Evolutionary conservation across 2,888 invertebrate species (phyloP), one percentile per base, ranked within the genome.

Genomic region (Isoperla grammatica): DNA sequence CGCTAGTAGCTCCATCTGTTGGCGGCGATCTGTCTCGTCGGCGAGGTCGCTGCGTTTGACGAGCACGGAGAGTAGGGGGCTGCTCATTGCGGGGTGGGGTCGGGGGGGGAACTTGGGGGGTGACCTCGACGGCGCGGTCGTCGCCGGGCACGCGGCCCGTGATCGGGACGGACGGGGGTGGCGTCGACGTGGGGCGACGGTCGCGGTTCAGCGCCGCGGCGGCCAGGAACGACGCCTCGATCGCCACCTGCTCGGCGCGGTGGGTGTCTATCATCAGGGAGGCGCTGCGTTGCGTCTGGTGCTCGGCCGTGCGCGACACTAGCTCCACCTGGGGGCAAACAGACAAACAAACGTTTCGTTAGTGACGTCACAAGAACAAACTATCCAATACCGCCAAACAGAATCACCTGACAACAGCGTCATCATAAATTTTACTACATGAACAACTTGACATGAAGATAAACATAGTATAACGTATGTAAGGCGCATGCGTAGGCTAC

Each of bases 1-100:
- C 58, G 82, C 71, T 45, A 82, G 77, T 63, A 82, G 69, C 70
- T 83, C 82, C 54, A 80, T 76, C 68, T 81, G 80, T 56, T 79
- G 78, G 1, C 42, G 22, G 56, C 76, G 76, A 45, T 78, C 76
- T 66, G 77, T 78, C n/a, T 23, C 37, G 22, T 61, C 42, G 48
- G 37, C 15, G 75, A 71, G 15, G 79, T 76, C 54, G 79, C 78
- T 69, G 82, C 82, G 57, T 81, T 81, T 82, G 46, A 83, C 82
- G 59, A 84, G 71, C 56, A 84, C 82, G 13, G 83, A 83, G 73
- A 83, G 77, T 50, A 83, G 74, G 19, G 78, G 68, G 82, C 82
- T 63, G 81, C 82, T 45, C 81, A 78, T 45, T 82, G 83, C 35
- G 82, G 82, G 58, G 80, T 79, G 50, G 80, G 82, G 13, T 83